Conservation (phyloP, 2,797 vertebrate genomes). For the Cyclura pinguis region DNA sequence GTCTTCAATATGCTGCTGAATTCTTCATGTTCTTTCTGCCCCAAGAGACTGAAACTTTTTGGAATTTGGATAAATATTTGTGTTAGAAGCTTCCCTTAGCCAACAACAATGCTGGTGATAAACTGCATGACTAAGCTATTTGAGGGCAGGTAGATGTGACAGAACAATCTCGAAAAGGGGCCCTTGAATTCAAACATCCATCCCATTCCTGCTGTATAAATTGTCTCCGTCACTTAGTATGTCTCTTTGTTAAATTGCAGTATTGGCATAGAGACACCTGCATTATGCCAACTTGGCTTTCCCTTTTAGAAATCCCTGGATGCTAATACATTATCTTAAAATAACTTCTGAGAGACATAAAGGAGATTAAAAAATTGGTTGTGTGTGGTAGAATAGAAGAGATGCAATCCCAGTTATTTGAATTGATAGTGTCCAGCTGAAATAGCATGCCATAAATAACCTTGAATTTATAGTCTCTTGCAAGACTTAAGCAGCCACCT, state of each 20-base stretch:
- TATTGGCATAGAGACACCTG: conserved; percentile 24
- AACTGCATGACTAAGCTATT: not conserved
- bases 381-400: not conserved
- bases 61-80: not conserved
- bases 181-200: not conserved
- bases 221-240: not conserved
- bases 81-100: not conserved
- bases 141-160: conserved; percentile 2
- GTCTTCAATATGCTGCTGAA: not conserved
- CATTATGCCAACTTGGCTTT: not conserved
- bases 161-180: not conserved
- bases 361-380: not conserved
- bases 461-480: conserved; percentile 8
- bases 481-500: not conserved
- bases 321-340: not conserved
- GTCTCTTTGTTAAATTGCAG: conserved; percentile 22
- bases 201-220: conserved; percentile 33
- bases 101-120: not conserved
- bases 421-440: not conserved
- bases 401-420: not conserved
- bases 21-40: not conserved
- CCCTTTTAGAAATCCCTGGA: conserved; percentile 28
- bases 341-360: not conserved
- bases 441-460: not conserved
- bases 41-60: not conserved